Evolutionary conservation across 2,797 vertebrate genomes (phyloP), one percentile per base, ranked within the genome.

Genomic region (Eulemur rubriventer): DNA sequence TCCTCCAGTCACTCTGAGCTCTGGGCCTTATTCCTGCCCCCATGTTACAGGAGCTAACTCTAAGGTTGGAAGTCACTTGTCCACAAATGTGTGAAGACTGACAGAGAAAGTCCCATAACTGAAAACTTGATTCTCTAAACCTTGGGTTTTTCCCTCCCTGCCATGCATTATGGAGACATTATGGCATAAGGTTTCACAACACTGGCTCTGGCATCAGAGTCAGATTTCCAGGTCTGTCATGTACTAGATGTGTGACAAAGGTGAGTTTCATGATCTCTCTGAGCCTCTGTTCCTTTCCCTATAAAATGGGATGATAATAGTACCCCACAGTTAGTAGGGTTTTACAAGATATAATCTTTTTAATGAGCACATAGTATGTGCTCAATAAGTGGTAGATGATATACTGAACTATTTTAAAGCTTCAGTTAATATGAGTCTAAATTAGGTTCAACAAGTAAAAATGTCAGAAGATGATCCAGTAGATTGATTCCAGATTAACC

Each of bases 61-160:
- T 38, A 28, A 46, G 28, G 11, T 3, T 88, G 5, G 5, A 83
- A 43, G 35, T 7, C 10, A 78, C 73, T 65, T 33, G 26, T 1
- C 46, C 33, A 59, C 22, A 57, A 30, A 24, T 41, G 5, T 6
- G 7, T 26, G 20, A 82, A 65, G 52, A 48, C 55, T 18, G 24
- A 6, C 10, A 59, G 12, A 59, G 26, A 8, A 35, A 28, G 59
- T 43, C 10, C 30, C 2, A 24, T 78, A 73, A 28, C 35, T 12
- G 52, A 91, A 50, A 67, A 16, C 9, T 79, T 35, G 3, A 16
- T 75, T 93, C 84, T 86, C 67, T 38, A 90, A 82, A 46, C 26
- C 30, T 67, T 69, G 72, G 11, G 16, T 57, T 26, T 48, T 67
- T 43, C 10, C 28, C 20, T 63, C 12, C 20, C 8, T 38, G 11